Percentiles rank a stretch among this genome's conserved stretches.
Evolutionary conservation across 2,113 vertebrate genomes (phyloP).

Genomic region (Rhineura floridana): DNA sequence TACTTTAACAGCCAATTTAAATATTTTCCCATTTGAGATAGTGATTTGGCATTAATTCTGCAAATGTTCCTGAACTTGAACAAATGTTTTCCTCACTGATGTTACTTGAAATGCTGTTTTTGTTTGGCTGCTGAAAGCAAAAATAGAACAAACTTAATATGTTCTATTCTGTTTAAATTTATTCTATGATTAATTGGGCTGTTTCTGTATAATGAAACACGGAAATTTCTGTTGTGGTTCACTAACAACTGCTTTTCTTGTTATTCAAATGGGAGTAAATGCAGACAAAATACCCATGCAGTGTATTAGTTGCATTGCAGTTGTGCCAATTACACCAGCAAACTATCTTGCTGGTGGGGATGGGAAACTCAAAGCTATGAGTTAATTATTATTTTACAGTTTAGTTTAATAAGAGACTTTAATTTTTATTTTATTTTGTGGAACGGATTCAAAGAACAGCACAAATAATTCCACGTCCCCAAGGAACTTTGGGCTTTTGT

Average conservation of each 20-base stretch:
- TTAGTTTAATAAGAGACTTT: neutral
- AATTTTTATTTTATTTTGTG: neutral
- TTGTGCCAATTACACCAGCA: neutral
- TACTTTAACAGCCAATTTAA: conserved; percentile 66
- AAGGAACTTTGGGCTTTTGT: neutral
- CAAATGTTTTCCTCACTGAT: conserved; percentile 59
- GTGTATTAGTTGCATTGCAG: conserved; percentile 36
- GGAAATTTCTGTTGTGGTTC: conserved; percentile 34
- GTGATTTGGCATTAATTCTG: conserved; percentile 65
- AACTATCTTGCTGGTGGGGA: neutral
- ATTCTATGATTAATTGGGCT: conserved; percentile 57
- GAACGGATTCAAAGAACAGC: neutral
- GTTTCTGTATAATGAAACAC: conserved; percentile 55
- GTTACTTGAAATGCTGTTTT: conserved; percentile 44
- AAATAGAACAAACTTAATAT: conserved; percentile 38
- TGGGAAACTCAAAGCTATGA: neutral
- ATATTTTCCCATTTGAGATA: conserved; percentile 61
- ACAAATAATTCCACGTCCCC: neutral
- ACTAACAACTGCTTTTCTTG: conserved; percentile 35
- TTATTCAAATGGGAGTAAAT: conserved; percentile 17
- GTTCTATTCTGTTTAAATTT: conserved; percentile 63
- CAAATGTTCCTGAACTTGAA: conserved; percentile 60
- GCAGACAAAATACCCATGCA: too few species aligned
- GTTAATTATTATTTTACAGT: neutral
- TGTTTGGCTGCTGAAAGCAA: conserved; percentile 50